Percentiles rank a stretch among this genome's conserved stretches.
Evolutionary conservation across 1,140 invertebrate species (phyloP).

Genomic region (Orchestia grillus): DNA sequence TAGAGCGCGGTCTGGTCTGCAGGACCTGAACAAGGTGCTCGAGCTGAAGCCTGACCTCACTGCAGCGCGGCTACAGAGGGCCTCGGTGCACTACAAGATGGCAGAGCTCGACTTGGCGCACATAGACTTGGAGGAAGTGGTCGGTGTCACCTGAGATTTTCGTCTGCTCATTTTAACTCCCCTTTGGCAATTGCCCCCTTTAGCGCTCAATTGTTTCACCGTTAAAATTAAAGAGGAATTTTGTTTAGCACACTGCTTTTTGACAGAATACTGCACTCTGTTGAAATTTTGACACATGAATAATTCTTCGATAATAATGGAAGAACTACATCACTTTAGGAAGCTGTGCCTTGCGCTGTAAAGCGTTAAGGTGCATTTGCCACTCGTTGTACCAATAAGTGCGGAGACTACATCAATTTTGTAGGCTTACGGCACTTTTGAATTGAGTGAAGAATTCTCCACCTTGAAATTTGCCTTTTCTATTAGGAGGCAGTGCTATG

Average conservation of each 20-base stretch:
- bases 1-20: constrained; percentile 93
- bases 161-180: background rate
- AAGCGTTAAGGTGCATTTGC: no score
- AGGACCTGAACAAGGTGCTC: constrained; percentile 92
- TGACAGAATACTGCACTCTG: no score
- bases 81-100: constrained; percentile 89
- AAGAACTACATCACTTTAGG: no score
- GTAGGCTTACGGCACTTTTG: no score
- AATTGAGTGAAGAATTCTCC: background rate
- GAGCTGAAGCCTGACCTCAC: constrained; percentile 95
- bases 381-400: background rate
- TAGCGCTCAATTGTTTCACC: no score
- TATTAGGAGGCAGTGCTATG: background rate
- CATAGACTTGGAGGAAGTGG: constrained; percentile 86
- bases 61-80: constrained; percentile 88
- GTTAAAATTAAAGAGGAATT: no score
- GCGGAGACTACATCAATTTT: no score
- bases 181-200: no score
- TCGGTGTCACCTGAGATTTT: constrained; percentile 74
- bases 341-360: no score
- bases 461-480: background rate
- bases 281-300: no score
- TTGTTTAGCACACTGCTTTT: no score
- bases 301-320: no score
- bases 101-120: constrained; percentile 86